Evolutionary conservation across 2,113 vertebrate genomes (phyloP).

Genomic region (Actenoides lindsayi): DNA sequence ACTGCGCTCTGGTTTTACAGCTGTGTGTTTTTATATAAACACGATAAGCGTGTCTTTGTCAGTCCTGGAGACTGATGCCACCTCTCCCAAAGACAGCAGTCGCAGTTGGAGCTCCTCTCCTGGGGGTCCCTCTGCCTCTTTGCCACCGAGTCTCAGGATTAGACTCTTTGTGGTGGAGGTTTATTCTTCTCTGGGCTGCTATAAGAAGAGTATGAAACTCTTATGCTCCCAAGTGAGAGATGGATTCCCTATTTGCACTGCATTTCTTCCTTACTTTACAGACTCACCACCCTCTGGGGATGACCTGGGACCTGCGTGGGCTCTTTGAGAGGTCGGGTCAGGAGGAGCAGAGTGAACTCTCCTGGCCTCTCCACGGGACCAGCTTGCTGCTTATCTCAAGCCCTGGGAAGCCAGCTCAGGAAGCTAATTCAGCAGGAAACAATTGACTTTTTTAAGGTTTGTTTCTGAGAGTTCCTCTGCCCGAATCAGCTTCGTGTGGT

Average conservation of each 20-base stretch:
- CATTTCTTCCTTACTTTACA: not conserved
- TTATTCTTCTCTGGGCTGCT: not conserved
- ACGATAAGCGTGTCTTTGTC: not conserved
- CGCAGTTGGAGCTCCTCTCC: not conserved
- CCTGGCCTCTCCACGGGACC: not conserved
- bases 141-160: not conserved
- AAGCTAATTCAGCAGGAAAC: not conserved
- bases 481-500: fast-evolving
- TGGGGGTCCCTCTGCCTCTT: not conserved
- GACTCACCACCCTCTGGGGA: not conserved
- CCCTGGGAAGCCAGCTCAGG: not conserved
- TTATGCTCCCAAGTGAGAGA: not conserved
- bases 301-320: not conserved
- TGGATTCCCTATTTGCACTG: not conserved
- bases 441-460: not conserved
- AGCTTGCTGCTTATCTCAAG: not conserved
- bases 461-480: not conserved
- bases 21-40: not conserved
- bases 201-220: not conserved
- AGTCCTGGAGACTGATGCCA: not conserved
- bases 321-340: not conserved
- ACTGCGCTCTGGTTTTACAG: not conserved
- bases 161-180: fast-evolving
- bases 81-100: not conserved
- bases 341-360: not conserved